Evolutionary conservation across 2,888 invertebrate genomes (phyloP), one percentile per base, ranked within the genome.

Genomic region (Penaeus monodon): DNA sequence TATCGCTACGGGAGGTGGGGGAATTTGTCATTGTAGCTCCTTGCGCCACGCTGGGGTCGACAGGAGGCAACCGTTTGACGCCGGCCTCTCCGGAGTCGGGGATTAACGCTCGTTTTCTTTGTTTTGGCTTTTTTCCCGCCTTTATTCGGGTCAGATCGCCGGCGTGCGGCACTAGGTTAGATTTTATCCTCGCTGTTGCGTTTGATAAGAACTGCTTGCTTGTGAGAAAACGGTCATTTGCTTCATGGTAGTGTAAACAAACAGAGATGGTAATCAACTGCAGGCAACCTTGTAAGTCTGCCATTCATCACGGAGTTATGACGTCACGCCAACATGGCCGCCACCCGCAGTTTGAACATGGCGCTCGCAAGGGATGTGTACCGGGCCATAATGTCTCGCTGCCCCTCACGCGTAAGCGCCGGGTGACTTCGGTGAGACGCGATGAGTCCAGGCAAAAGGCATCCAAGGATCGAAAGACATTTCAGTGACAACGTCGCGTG

Each of bases 21-120:
- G 85, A 88, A 88, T 88, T 88, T 88, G 88, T 88, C 88, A 88
- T 88, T 88, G 88, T 88, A 82, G 85, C 85, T 78, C 79, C 83
- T 77, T 22, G 88, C 81, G 64, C 74, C 88, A 85, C 79, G 88
- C 85, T 79, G 88, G 29, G 88, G 82, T 63, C 73, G 84, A 82
- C 85, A 85, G 82, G 73, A 78, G 85, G 81, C 82, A 83, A 85
- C 88, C 81, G 85, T 85, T 84, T 81, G 80, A 83, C 88, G 81
- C 82, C 85, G 66, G 82, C 76, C 81, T 33, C 24, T 76, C 49
- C 84, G 38, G 57, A 80, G 73, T n/a, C 64, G 73, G 44, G 76
- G 80, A 64, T 65, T 29, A 64, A 12, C 85, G 27, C 80, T 73
- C 73, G 80, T 85, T 85, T 85, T 85, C 85, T 85, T 27, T 66